These are phyloP conservation scores for Macrosiphum euphorbiae DNA, from an alignment of 2,888 invertebrate genomes.

Conservation along the genomic window DNA sequence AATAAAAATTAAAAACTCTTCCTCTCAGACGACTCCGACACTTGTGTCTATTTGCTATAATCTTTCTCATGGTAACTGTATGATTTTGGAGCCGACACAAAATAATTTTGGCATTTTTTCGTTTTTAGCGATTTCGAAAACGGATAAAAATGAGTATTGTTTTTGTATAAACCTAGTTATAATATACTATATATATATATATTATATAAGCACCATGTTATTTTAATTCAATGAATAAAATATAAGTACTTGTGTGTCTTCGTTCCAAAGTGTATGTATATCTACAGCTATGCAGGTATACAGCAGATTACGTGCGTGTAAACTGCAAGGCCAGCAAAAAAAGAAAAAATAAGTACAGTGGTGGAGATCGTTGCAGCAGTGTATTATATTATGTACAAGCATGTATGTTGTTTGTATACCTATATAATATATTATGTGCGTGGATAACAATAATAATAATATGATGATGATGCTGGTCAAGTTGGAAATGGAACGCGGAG, in stretches of 20 bases:
- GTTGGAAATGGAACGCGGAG: neutral
- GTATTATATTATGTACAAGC: neutral
- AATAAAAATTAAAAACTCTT: neutral
- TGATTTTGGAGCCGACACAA: neutral
- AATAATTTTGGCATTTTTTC: neutral
- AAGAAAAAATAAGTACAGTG: neutral
- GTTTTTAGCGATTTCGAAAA: neutral
- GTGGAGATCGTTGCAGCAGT: neutral
- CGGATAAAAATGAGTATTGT: neutral
- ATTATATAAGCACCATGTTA: neutral
- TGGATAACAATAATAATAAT: conserved; percentile 20
- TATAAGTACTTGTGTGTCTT: neutral
- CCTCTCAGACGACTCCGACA: neutral
- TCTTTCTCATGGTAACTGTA: neutral
- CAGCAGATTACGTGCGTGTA: neutral
- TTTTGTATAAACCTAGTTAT: neutral
- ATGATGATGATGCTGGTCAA: neutral
- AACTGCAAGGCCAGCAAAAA: conserved; percentile 15
- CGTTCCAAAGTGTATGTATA: neutral
- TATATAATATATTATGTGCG: neutral
- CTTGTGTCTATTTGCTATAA: neutral
- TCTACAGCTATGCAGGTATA: neutral
- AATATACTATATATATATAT: too few species aligned
- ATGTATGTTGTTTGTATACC: neutral
- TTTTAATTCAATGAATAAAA: neutral